phyloP scores from a whole-genome alignment of 2,113 vertebrate species.

The Mustela lutreola region DNA sequence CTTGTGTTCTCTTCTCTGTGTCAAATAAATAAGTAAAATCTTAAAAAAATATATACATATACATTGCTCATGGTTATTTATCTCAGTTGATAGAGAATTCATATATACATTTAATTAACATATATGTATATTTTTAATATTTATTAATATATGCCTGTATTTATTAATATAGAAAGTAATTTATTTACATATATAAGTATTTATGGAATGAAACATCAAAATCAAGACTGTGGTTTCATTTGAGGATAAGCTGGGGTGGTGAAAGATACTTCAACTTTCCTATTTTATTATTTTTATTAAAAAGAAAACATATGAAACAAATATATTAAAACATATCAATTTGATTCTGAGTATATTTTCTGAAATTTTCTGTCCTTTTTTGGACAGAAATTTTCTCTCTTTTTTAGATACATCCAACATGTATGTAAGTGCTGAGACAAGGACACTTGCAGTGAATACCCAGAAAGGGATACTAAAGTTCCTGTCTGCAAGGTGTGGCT shows the following conservation, averaged over 20 bases:
- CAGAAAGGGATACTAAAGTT: not conserved
- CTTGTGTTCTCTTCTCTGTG: not conserved
- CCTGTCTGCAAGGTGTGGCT: not conserved
- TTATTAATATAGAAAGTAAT: slow-evolving; percentile 5
- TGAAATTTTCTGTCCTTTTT: not conserved
- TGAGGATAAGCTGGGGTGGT: not conserved
- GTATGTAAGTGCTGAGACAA: not conserved
- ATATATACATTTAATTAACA: not conserved
- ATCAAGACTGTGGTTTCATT: not conserved
- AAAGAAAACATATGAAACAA: not conserved
- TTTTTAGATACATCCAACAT: not conserved
- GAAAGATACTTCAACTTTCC: not conserved
- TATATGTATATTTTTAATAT: not conserved
- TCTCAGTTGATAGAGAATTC: not conserved
- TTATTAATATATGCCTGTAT: not conserved
- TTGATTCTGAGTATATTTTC: not conserved
- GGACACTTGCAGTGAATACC: not conserved
- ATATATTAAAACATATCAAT: not conserved
- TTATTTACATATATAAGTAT: not conserved
- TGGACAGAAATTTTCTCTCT: too few relatives aligned
- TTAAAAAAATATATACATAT: not conserved
- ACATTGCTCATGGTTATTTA: not conserved
- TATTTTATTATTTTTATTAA: not conserved
- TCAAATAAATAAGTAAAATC: not conserved
- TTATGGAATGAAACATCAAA: not conserved